phyloP scores from a whole-genome alignment of 2,888 invertebrate genomes.

The Cataglyphis rosenhaueri region DNA sequence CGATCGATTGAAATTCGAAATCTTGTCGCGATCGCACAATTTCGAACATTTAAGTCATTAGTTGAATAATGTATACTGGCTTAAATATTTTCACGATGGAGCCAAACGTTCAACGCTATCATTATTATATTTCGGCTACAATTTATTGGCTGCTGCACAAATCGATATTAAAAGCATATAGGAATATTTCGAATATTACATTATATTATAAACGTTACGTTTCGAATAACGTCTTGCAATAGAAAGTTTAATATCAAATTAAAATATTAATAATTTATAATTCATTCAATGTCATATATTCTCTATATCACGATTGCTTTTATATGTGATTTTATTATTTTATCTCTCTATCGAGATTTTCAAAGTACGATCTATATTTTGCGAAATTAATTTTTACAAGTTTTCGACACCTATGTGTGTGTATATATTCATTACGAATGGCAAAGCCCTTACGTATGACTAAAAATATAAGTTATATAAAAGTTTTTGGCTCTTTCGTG shows the following conservation, averaged over 20 bases:
- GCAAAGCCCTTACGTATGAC: neutral
- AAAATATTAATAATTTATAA: slow-evolving; percentile 18
- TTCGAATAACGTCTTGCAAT: neutral
- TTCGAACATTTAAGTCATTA: slow-evolving; percentile 1
- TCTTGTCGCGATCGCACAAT: slow-evolving; percentile 3
- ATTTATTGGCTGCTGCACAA: neutral
- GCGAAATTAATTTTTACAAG: slow-evolving; percentile 18
- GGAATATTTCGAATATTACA: neutral
- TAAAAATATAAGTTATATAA: slow-evolving; percentile 4
- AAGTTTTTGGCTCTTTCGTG: neutral
- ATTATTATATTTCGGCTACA: neutral
- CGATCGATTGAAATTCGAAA: neutral
- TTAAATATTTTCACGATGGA: neutral
- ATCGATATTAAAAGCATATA: neutral
- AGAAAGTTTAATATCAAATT: neutral
- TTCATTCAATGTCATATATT: neutral
- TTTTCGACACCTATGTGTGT: neutral
- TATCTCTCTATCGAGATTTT: slow-evolving; percentile 2
- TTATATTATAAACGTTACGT: neutral
- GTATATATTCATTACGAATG: neutral
- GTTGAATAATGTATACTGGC: neutral
- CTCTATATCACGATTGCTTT: neutral
- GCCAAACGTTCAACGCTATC: neutral
- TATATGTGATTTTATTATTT: neutral
- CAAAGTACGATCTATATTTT: slow-evolving; percentile 10